These are phyloP conservation scores for Lacerta agilis DNA, from an alignment of 2,797 vertebrate genomes.

Conservation along the genomic window DNA sequence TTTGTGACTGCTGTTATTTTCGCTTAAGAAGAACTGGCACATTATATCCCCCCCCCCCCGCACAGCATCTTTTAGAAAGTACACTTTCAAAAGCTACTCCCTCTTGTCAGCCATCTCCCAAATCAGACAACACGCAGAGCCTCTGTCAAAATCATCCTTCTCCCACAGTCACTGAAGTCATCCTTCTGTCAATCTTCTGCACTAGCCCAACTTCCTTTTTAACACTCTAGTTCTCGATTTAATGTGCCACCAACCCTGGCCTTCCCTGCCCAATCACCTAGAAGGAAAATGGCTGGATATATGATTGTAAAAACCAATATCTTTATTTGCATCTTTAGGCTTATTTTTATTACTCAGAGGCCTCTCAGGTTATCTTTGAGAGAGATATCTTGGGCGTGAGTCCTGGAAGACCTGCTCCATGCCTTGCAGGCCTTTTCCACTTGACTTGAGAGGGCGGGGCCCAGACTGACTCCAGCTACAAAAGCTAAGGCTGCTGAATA, in stretches of 20 bases:
- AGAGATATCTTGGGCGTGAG: no score
- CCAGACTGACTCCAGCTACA: no score
- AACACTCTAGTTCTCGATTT: background rate
- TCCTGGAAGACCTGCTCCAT: no score
- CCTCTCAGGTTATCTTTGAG: background rate
- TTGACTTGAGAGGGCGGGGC: no score
- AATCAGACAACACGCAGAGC: background rate
- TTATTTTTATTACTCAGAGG: background rate
- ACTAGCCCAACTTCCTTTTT: background rate
- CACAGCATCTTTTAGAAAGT: background rate
- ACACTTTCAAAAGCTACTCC: background rate
- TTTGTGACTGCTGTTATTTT: background rate
- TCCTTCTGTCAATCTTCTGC: background rate
- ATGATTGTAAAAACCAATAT: background rate
- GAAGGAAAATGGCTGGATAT: background rate
- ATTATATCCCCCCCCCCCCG: background rate
- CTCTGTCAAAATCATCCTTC: background rate
- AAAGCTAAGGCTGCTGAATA: no score
- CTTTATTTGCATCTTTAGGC: background rate
- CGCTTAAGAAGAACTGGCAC: background rate
- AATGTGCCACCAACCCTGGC: background rate
- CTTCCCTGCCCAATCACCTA: background rate
- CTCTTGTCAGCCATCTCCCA: background rate
- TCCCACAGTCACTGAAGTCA: background rate
- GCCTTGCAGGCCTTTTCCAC: no score